Base-by-base conservation (phyloP, 2,797 vertebrate species). In the Dermochelys coriacea region DNA sequence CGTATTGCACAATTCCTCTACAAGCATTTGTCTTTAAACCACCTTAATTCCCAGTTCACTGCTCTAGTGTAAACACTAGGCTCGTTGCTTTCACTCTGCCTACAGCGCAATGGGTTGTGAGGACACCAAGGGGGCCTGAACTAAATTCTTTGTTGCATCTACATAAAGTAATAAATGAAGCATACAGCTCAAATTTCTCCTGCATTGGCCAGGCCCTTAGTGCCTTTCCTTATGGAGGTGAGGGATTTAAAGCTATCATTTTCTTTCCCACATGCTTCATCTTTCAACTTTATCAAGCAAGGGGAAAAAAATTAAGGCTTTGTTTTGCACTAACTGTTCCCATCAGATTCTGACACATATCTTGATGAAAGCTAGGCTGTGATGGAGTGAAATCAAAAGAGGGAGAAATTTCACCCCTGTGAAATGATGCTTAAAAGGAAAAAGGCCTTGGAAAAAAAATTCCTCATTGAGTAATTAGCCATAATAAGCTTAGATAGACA, bases 401-500 rank as follows among this genome's bases (percentile, higher is more conserved):
- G 47, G 89, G 85, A 68, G 88, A 78, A 68, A 68, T 50, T 85
- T 55, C 85, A 78, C 81, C 68, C 93, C 27, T 0, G 1, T 16
- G 54, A 93, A 84, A 94, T 57, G 85, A 89, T 95, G 93, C 91
- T 92, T 92, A 37, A 96, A 91, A 91, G 4, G 45, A 34, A 6
- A 88, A 87, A 88, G 57, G 75, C 89, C 91, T 89, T 3, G 1
- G 85, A 94, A 82, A 71, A 75, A 80, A 92, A 90, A 80, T 75
- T 90, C 92, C 95, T 94, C 95, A 86, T 82, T 93, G 93, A 97
- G 97, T 97, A 97, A 97, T 97, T 97, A 98, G 95, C 96, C 87
- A 47, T 86, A 94, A 96, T 96, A 92, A 88, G 61, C 96, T 94
- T 93, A 84, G 91, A 95, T 91, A 92, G 97, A 98, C 92, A 95